Percentiles rank a stretch among this genome's conserved stretches.
Evolutionary conservation across 1,140 invertebrate genomes (phyloP).

Genomic region (Sesamia nonagrioides): DNA sequence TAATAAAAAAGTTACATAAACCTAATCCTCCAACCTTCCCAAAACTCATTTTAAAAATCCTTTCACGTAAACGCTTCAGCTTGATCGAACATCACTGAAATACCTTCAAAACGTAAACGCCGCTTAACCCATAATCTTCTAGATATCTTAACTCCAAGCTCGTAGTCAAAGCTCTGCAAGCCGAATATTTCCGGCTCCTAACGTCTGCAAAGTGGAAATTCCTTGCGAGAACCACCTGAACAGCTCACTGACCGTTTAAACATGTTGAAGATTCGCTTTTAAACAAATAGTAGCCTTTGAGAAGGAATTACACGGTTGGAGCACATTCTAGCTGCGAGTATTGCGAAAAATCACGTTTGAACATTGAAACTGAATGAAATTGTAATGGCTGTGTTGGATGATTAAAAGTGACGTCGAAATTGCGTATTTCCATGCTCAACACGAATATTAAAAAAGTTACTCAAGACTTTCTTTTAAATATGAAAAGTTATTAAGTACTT

Average conservation of each 20-base stretch:
- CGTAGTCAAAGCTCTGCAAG: constrained; percentile 28
- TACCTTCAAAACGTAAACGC: constrained; percentile 24
- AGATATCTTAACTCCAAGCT: constrained; percentile 2
- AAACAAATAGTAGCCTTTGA: constrained; percentile 59
- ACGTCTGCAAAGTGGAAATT: constrained; percentile 79
- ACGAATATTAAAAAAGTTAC: neutral
- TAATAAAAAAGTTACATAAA: neutral
- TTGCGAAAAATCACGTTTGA: neutral
- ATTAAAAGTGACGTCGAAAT: too few relatives aligned
- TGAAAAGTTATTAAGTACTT: too few relatives aligned
- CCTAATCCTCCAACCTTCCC: neutral
- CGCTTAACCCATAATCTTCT: constrained; percentile 12
- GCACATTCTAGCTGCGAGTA: neutral
- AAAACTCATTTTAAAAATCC: neutral
- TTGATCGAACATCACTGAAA: constrained; percentile 21
- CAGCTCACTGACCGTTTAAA: constrained; percentile 72
- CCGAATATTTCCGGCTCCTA: constrained; percentile 13
- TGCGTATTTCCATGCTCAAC: neutral
- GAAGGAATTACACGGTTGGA: neutral
- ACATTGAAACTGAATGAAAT: neutral
- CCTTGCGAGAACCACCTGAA: constrained; percentile 67
- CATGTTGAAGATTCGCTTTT: constrained; percentile 75
- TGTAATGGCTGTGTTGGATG: neutral
- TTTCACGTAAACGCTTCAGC: constrained; percentile 9
- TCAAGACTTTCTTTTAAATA: too few relatives aligned